These are phyloP conservation scores for Merops nubicus DNA, from an alignment of 2,113 vertebrate genomes.

Conservation along the genomic window DNA sequence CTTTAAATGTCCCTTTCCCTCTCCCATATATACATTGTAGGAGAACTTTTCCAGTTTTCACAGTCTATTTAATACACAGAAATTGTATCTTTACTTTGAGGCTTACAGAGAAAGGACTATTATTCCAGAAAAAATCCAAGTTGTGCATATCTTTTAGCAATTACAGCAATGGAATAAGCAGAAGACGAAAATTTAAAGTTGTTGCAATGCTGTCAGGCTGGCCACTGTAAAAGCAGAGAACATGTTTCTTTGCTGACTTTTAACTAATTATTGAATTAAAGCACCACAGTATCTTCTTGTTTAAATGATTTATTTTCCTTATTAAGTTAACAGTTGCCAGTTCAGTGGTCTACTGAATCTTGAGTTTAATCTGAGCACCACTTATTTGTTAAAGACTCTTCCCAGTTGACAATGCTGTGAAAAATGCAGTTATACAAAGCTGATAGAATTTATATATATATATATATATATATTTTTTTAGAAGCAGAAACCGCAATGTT, in stretches of 20 bases:
- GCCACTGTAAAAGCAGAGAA: neutral
- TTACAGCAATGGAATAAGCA: neutral
- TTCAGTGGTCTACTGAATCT: neutral
- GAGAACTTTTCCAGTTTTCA: neutral
- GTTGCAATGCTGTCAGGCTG: neutral
- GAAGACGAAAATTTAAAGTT: neutral
- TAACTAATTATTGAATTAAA: neutral
- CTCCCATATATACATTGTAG: neutral
- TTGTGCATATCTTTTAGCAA: neutral
- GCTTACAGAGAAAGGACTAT: neutral
- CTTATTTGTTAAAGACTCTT: neutral
- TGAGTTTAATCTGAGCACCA: neutral
- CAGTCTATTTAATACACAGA: neutral
- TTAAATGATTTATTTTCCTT: neutral
- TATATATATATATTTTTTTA: no score
- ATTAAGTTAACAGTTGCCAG: neutral
- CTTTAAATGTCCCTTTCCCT: neutral
- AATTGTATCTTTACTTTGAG: neutral
- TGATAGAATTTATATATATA: no score
- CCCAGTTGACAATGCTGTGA: neutral
- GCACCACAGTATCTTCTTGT: neutral
- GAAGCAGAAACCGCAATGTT: neutral
- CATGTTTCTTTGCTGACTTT: neutral
- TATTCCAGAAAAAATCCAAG: neutral
- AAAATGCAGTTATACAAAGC: slow-evolving; percentile 30